These are phyloP conservation scores for Crotalus helleri DNA, from an alignment of 2,113 vertebrate genomes.

Conservation along the genomic window DNA sequence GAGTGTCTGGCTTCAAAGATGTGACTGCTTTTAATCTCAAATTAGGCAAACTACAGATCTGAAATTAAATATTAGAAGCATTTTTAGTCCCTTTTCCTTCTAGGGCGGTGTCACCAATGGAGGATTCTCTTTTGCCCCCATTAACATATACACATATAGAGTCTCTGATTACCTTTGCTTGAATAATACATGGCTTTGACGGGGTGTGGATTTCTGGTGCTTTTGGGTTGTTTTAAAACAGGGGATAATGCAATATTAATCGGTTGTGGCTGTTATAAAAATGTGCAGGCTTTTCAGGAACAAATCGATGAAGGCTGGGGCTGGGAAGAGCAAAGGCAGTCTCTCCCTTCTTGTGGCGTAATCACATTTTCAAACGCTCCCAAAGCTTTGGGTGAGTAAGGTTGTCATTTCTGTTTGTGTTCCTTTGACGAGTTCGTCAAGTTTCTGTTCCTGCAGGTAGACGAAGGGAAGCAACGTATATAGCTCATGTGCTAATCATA, in stretches of 20 bases:
- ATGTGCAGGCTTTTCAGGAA: slow-evolving; percentile 75
- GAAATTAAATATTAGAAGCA: slow-evolving; percentile 77
- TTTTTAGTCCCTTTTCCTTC: slow-evolving; percentile 60
- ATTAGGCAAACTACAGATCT: slow-evolving; percentile 86
- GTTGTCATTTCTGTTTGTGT: slow-evolving; percentile 10
- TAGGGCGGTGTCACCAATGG: slow-evolving; percentile 57
- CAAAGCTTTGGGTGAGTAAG: slow-evolving; percentile 57
- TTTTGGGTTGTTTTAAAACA: slow-evolving; percentile 51
- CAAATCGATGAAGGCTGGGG: slow-evolving; percentile 73
- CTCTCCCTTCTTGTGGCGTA: slow-evolving; percentile 41
- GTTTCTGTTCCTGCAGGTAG: neutral
- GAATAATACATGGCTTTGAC: slow-evolving; percentile 72
- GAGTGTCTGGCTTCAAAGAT: slow-evolving; percentile 96
- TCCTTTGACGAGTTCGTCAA: neutral
- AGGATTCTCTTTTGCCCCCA: slow-evolving; percentile 56
- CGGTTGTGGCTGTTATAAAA: slow-evolving; percentile 81
- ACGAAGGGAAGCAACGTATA: neutral
- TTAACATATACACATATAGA: slow-evolving; percentile 33
- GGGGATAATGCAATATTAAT: slow-evolving; percentile 90
- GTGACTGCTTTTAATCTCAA: slow-evolving; percentile 89
- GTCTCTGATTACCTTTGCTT: slow-evolving; percentile 70
- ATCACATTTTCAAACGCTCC: slow-evolving; percentile 35
- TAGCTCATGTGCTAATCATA: neutral
- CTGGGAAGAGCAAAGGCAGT: slow-evolving; percentile 35
- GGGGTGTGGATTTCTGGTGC: slow-evolving; percentile 54